These are phyloP conservation scores for Montipora efflorescens DNA, from an alignment of 64 coral and sea anemone genomes.

Conservation along the genomic window DNA sequence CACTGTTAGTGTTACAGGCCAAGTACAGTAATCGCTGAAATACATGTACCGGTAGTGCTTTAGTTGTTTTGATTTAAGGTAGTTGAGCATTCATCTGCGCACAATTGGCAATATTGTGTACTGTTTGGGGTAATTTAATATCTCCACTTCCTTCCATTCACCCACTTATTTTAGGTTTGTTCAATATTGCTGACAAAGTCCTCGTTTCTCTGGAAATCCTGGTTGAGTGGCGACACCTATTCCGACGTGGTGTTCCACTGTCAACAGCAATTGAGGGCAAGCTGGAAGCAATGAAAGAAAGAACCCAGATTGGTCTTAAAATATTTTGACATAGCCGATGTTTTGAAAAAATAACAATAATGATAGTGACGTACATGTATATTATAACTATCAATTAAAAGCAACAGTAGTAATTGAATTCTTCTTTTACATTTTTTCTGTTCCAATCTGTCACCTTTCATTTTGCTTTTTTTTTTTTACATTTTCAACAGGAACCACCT, in stretches of 20 bases:
- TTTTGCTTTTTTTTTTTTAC: not conserved
- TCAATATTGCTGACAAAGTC: not conserved
- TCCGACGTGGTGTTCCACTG: not conserved
- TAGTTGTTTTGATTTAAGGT: too few species aligned
- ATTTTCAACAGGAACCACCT: too few species aligned
- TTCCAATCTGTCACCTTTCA: not conserved
- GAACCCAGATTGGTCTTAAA: not conserved
- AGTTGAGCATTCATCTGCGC: too few species aligned
- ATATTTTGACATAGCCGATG: too few species aligned
- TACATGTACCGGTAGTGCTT: too few species aligned
- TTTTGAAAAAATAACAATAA: too few species aligned
- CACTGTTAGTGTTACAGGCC: too few species aligned
- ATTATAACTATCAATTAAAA: too few species aligned
- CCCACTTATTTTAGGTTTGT: not conserved
- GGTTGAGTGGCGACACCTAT: not conserved
- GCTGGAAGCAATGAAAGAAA: not conserved
- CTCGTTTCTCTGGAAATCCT: not conserved
- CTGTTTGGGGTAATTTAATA: not conserved
- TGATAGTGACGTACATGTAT: too few species aligned
- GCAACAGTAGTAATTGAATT: too few species aligned
- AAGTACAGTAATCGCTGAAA: too few species aligned
- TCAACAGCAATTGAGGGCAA: not conserved
- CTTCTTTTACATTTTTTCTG: not conserved
- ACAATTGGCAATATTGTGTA: too few species aligned
- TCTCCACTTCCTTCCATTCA: not conserved